Percentiles rank a stretch among this genome's conserved stretches.
These are phyloP conservation scores for Coranthus polyacanthus DNA, from an alignment of 2,797 vertebrate genomes.

Conservation along the genomic window DNA sequence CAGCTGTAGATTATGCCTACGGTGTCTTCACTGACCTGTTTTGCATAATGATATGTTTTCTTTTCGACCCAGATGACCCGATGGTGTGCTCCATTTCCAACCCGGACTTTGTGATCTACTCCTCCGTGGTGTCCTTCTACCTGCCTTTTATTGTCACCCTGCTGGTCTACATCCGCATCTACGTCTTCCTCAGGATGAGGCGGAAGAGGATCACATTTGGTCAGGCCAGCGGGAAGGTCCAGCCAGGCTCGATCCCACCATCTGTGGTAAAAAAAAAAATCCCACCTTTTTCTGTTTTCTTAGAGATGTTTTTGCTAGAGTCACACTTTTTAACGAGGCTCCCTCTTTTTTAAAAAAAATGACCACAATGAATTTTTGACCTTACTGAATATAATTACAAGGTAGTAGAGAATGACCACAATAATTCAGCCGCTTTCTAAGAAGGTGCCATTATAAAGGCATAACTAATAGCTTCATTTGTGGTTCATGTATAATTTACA, in stretches of 20 bases:
- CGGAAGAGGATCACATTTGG: conserved; percentile 89
- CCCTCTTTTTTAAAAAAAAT: no score
- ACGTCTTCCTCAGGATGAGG: conserved; percentile 91
- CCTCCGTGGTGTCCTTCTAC: conserved; percentile 96
- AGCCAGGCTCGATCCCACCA: conserved; percentile 71
- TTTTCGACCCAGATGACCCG: conserved; percentile 86
- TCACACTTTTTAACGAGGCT: background rate
- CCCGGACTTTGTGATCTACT: conserved; percentile 95
- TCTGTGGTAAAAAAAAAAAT: conserved; percentile 83
- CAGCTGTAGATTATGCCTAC: background rate
- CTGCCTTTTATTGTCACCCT: conserved; percentile 93
- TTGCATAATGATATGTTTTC: conserved; percentile 14
- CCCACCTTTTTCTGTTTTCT: background rate
- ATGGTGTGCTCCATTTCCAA: conserved; percentile 95
- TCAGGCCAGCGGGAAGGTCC: conserved; percentile 88
- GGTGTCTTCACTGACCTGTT: conserved; percentile 10
- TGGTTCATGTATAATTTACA: background rate
- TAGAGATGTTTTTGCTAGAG: background rate
- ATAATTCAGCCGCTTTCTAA: background rate
- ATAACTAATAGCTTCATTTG: background rate
- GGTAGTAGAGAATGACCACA: background rate
- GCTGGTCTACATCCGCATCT: conserved; percentile 94
- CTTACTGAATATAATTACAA: no score
- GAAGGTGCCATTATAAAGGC: background rate
- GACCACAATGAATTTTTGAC: no score